Evolutionary conservation across 2,113 vertebrate genomes (phyloP).

Genomic region (Brachyistius frenatus): DNA sequence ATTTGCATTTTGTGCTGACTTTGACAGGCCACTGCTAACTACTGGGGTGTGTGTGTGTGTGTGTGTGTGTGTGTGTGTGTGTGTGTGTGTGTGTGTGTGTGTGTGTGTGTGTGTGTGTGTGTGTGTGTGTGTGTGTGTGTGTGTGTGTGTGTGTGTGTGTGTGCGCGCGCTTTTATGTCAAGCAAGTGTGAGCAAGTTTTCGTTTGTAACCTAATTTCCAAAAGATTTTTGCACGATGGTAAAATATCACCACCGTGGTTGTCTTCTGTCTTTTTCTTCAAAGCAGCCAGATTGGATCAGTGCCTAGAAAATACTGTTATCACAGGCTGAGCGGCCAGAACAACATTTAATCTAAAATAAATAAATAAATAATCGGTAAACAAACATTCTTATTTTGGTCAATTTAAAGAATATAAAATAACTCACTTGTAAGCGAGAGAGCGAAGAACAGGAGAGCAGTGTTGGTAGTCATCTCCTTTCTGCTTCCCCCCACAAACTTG

Average conservation of each 20-base stretch:
- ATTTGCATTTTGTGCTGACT: not conserved
- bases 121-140: not conserved
- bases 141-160: not conserved
- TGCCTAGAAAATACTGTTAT: too few relatives aligned
- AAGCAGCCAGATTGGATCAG: not conserved
- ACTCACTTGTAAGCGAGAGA: conserved; percentile 70
- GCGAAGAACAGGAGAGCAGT: conserved; percentile 53
- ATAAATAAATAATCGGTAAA: too few relatives aligned
- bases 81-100: not conserved
- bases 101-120: not conserved
- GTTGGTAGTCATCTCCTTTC: conserved; percentile 52
- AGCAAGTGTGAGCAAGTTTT: not conserved
- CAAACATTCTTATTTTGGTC: not conserved
- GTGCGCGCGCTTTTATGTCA: too few relatives aligned
- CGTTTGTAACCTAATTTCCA: not conserved
- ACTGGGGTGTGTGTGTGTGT: not conserved
- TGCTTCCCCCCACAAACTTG: conserved; percentile 21
- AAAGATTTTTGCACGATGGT: not conserved
- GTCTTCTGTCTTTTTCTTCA: not conserved
- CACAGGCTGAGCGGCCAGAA: too few relatives aligned
- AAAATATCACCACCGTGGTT: not conserved
- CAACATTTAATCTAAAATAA: too few relatives aligned
- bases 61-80: not conserved
- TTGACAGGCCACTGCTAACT: not conserved
- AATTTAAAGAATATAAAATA: not conserved